Base-by-base conservation (phyloP, 2,888 invertebrate genomes). In the Acanthosepion pharaonis region DNA sequence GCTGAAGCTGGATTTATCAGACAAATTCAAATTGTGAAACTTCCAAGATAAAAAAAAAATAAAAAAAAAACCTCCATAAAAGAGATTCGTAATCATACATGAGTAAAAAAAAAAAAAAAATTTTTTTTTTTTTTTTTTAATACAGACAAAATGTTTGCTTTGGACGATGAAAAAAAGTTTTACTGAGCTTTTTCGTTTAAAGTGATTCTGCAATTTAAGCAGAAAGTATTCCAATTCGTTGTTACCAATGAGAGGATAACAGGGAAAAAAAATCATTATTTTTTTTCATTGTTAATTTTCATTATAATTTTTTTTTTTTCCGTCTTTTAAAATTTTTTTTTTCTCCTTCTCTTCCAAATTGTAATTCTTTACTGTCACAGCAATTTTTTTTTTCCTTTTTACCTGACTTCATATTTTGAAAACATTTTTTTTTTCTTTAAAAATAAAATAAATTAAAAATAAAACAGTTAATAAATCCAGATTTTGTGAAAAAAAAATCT, bases 81-180 rank as follows among this genome's bases (percentile, higher is more conserved):
- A n/a, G n/a, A n/a, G n/a, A n/a, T 78, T n/a, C n/a, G n/a, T n/a
- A 78, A 78, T 78, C n/a, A 15, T 78, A 78, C 78, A 78, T 1
- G 11, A n/a, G 78, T 78, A 78, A n/a, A 78, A 78, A 78, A 78
- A 78, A 78, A n/a, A 78, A 78, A 78, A 78, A 78, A n/a, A 2
- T 78, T 78, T 78, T 78, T 78, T 78, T 78, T 33, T 33, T 78
- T n/a, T 78, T n/a, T n/a, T 78, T 78, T 33, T 15, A 78, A 78
- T 78, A 78, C 78, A 78, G 78, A 78, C 78, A 78, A n/a, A 8
- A 11, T 78, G 78, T 78, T 78, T 78, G 33, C n/a, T 78, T 78
- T 78, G 78, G 78, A 78, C 78, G 78, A 78, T 78, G n/a, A 78
- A 78, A 78, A 78, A 78, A 78, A 78, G 78, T n/a, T 78, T 78